These are phyloP conservation scores for Cotesia typhae DNA, from an alignment of 1,140 invertebrate species.

Conservation along the genomic window DNA sequence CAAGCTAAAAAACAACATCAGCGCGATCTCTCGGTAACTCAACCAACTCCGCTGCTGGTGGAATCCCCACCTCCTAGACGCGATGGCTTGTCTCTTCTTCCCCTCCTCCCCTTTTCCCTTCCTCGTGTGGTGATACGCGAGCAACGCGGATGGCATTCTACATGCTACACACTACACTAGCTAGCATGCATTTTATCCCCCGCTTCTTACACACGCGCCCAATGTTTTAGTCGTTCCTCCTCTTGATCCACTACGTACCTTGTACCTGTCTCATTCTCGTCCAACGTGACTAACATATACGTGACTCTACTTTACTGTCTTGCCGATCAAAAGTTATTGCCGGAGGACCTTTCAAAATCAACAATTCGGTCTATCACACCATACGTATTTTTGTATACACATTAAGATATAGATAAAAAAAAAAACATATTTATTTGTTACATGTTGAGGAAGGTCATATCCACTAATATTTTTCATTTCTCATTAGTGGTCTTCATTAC, in stretches of 20 bases:
- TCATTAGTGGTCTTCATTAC: not conserved
- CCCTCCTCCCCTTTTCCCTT: constrained; percentile 14
- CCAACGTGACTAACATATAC: not conserved
- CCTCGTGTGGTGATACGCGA: constrained; percentile 14
- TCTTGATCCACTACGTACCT: not conserved
- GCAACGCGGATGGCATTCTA: constrained; percentile 15
- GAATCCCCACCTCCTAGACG: constrained; percentile 39
- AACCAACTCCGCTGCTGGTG: constrained; percentile 47
- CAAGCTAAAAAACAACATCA: constrained; percentile 50
- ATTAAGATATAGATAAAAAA: constrained; percentile 23
- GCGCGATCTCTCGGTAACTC: constrained; percentile 62
- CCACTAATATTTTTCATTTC: not conserved
- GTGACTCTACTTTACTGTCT: constrained; percentile 5
- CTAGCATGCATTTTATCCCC: constrained; percentile 40
- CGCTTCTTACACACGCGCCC: constrained; percentile 23
- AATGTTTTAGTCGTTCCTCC: not conserved
- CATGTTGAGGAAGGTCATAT: not conserved
- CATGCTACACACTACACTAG: constrained; percentile 3
- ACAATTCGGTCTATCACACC: not conserved
- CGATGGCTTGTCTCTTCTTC: constrained; percentile 26
- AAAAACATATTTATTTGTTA: not conserved
- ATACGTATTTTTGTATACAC: constrained; percentile 7
- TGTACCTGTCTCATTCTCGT: not conserved
- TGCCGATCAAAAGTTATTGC: constrained; percentile 1
- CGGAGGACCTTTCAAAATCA: constrained; percentile 4